These are phyloP conservation scores for Aptenodytes patagonicus DNA, from an alignment of 2,113 vertebrate genomes.

Conservation along the genomic window DNA sequence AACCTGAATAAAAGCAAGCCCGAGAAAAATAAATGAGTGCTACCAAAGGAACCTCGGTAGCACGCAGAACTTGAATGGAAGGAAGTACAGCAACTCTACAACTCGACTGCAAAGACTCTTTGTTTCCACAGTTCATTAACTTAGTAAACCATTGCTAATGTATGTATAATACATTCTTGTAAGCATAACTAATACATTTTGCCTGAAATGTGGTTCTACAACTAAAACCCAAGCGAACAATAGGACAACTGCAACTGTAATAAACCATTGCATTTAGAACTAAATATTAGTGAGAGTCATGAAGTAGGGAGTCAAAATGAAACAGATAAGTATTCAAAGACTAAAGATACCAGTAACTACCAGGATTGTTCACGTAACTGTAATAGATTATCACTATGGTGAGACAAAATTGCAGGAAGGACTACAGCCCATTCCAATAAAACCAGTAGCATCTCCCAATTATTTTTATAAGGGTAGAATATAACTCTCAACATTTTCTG, in stretches of 20 bases:
- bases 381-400: background rate
- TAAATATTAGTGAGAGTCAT: background rate
- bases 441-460: background rate
- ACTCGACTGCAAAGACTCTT: background rate
- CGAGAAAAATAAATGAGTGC: background rate
- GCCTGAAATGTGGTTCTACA: conserved; percentile 59
- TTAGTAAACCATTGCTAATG: conserved; percentile 66
- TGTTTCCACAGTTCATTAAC: conserved; percentile 68
- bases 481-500: background rate
- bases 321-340: conserved; percentile 15
- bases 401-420: background rate
- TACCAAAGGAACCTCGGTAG: background rate
- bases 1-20: background rate
- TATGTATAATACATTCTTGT: conserved; percentile 56
- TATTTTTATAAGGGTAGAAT: background rate
- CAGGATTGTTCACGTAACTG: background rate
- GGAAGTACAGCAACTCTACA: background rate
- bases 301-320: background rate
- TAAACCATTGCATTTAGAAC: conserved; percentile 8
- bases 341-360: background rate
- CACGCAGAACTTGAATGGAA: background rate
- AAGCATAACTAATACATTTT: conserved; percentile 65
- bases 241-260: background rate
- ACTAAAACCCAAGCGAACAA: conserved; percentile 50
- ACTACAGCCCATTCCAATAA: background rate